phyloP scores from a whole-genome alignment of 2,797 vertebrate genomes.

The Enteromius mattozi region DNA sequence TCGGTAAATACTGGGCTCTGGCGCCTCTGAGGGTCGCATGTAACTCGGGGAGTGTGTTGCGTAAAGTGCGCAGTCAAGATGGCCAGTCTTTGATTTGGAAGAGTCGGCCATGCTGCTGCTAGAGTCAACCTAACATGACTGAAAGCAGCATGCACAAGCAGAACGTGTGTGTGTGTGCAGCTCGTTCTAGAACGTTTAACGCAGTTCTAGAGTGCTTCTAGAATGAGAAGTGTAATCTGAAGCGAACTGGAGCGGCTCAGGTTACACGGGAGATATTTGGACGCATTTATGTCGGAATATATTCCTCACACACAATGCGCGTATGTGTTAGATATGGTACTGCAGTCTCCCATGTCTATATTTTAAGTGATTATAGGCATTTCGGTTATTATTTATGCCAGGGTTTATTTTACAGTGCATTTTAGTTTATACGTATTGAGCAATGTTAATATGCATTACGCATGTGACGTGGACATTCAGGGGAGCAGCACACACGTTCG shows the following conservation, averaged over 20 bases:
- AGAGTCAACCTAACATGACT: conserved; percentile 46
- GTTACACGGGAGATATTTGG: conserved; percentile 4
- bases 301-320: conserved; percentile 15
- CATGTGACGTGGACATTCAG: neutral
- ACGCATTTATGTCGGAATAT: conserved; percentile 27
- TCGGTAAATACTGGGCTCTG: neutral
- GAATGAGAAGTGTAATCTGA: conserved; percentile 3
- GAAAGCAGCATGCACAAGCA: conserved; percentile 31
- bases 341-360: neutral
- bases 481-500: neutral
- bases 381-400: neutral
- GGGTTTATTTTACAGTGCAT: neutral
- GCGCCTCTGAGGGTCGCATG: neutral
- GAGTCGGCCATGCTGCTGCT: conserved; percentile 55
- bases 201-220: conserved; percentile 27
- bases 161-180: neutral
- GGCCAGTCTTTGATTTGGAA: conserved; percentile 50
- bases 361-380: neutral
- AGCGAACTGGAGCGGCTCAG: neutral
- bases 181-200: conserved; percentile 6
- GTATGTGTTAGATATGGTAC: neutral
- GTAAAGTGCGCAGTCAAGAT: conserved; percentile 47
- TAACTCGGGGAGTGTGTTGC: conserved; percentile 21
- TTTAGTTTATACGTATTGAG: neutral
- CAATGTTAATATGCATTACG: neutral